Evolutionary conservation across 2,888 invertebrate genomes (phyloP), one percentile per base, ranked within the genome.

Genomic region (Encarsia formosa): DNA sequence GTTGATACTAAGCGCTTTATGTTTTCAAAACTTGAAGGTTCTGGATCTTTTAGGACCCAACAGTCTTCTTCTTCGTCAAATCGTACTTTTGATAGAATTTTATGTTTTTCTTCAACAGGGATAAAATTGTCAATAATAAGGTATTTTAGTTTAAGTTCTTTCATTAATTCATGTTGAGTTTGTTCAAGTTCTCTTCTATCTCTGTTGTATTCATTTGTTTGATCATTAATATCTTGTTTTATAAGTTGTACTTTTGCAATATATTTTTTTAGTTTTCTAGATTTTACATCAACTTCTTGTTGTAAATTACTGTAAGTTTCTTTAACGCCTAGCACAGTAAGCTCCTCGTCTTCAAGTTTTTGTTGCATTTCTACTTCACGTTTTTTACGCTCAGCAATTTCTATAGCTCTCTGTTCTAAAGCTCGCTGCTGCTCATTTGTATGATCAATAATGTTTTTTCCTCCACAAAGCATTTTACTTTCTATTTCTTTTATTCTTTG

Each of bases 271-370:
- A 97, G 75, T 74, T 96, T 93, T 65, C 88, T 90, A 20, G 95
- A 91, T 75, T 98, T 99, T 51, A 92, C 86, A 69, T 99, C 98
- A 2, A 98, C 95, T 76, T 98, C 97, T 71, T 96, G 96, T 69
- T 96, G 94, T 50, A 99, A 77, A 44, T 88, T 91, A 8, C 90
- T 84, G 68, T 91, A 97, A 0, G 94, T 96, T 67, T 89, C 91
- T 51, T 89, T 86, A 49, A 98, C 85, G 67, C 91, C 95, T 42
- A 88, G 79, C 13, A 94, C 90, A 15, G 88, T 91, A 71, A 97
- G 91, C 71, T 99, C 97, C 72, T 97, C 91, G 63, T 90, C 79
- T 67, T 98, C 96, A 46, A 99, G 79, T 68, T 88, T 86, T 75
- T 96, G 94, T 68, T 91, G 88, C 84, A 98, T 95, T 76, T 97